Percentiles rank a stretch among this genome's conserved stretches.
phyloP scores from a whole-genome alignment of 2,888 invertebrate genomes.

The Augiades crinisus region DNA sequence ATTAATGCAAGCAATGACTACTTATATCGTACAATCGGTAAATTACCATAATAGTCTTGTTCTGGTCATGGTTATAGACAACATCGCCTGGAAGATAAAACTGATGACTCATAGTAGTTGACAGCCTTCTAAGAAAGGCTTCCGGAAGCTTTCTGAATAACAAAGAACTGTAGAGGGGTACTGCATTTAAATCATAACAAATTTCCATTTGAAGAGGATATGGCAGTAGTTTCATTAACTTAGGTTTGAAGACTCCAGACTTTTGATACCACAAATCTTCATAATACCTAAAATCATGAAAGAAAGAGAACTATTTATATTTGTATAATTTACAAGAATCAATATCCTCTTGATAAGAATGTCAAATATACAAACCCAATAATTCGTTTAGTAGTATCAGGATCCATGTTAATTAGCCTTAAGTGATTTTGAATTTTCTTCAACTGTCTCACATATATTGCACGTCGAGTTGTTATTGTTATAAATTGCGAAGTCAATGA shows the following conservation, averaged over 20 bases:
- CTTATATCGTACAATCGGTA: conserved; percentile 28
- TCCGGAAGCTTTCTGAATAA: conserved; percentile 77
- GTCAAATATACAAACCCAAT: conserved; percentile 49
- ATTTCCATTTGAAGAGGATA: conserved; percentile 76
- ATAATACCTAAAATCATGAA: too few species aligned
- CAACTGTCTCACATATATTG: conserved; percentile 66
- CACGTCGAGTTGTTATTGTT: conserved; percentile 68
- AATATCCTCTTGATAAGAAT: too few species aligned
- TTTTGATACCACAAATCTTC: conserved; percentile 78
- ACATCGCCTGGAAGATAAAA: conserved; percentile 77
- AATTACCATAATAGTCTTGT: conserved; percentile 76
- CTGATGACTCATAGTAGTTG: conserved; percentile 74
- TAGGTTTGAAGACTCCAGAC: conserved; percentile 71
- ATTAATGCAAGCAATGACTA: too few species aligned
- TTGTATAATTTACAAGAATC: too few species aligned
- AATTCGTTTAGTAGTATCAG: conserved; percentile 60
- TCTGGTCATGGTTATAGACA: conserved; percentile 73
- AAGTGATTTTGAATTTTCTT: conserved; percentile 70
- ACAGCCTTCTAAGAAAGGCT: conserved; percentile 74
- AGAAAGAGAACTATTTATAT: too few species aligned
- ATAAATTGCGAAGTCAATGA: conserved; percentile 75
- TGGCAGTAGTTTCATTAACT: conserved; percentile 63
- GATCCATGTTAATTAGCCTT: conserved; percentile 63
- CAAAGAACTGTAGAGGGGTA: conserved; percentile 72
- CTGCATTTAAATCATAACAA: conserved; percentile 74